A percentile compares a stretch with the other conserved stretches of the same genome.
Evolutionary conservation across 1,140 invertebrate genomes (phyloP).

Genomic region (Dreissena polymorpha): DNA sequence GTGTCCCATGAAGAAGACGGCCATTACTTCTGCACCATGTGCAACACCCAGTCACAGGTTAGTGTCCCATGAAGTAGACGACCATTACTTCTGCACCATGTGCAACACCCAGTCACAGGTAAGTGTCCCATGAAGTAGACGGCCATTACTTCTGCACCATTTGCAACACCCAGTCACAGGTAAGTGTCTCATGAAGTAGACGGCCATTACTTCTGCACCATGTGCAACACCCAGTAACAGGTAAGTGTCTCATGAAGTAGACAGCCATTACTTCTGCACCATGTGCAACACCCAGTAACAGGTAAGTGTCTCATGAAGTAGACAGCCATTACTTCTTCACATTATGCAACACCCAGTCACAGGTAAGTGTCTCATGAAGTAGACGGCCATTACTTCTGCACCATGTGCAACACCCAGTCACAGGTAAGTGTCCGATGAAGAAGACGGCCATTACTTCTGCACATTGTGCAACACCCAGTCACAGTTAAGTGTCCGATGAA

Average conservation of each 20-base stretch:
- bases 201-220: neutral
- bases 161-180: neutral
- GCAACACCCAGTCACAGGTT: constrained; percentile 11
- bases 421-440: too few relatives aligned
- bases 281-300: neutral
- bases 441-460: constrained; percentile 2
- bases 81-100: neutral
- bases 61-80: neutral
- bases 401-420: constrained; percentile 60
- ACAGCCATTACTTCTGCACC: neutral
- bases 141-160: too few relatives aligned
- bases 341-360: constrained; percentile 60
- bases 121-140: too few relatives aligned
- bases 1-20: neutral
- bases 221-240: neutral
- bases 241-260: too few relatives aligned
- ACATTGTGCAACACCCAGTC: constrained; percentile 59
- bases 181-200: too few relatives aligned
- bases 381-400: constrained; percentile 62
- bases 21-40: neutral
- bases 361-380: too few relatives aligned
- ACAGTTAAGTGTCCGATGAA: constrained; percentile 42
- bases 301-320: too few relatives aligned
- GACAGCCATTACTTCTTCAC: constrained; percentile 60
- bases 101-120: too few relatives aligned